Evolutionary conservation across 2,888 invertebrate species (phyloP), one percentile per base, ranked within the genome.

Genomic region (Pristionchus japonicus): DNA sequence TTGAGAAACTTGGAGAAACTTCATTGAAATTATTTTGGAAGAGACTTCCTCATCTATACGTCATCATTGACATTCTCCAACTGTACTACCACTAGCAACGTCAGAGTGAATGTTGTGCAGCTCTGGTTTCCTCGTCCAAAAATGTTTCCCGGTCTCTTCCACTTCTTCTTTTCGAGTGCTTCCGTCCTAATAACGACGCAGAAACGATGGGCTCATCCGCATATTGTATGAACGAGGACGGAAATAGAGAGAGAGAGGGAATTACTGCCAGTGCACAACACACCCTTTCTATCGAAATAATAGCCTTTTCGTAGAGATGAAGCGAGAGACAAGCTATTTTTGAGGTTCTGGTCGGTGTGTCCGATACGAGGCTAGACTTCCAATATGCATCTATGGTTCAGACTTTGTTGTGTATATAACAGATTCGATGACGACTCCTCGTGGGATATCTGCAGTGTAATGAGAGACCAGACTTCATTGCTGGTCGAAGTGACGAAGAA

Each of bases 181-280:
- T 43, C 43, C n/a, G 40, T n/a, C 70, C 70, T 37, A 37, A 70
- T 70, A 70, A 70, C 37, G 70, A 70, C 70, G 11, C 27, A 67
- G 13, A 67, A 67, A 31, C 27, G 70, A 23, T 64, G 37, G 37
- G 70, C 23, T 15, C 70, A 37, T 70, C 70, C 37, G 70, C 37
- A 70, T 70, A 37, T 70, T 37, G 70, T 70, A 37, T 37, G 70
- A 67, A 67, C 31, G 64, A 70, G 70, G 6, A 7, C 37, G 17
- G 70, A 70, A 70, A 70, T 70, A 70, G 70, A 27, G 31, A 64
- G 0, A 23, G 49, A 6, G 49, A 6, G 17, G 49, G n/a, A 64
- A 31, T 61, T 11, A 52, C 67, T 67, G 70, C 70, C 37, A 70
- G 70, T 70, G 70, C 70, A 70, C 34, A 70, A 70, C 70, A 70